These are phyloP conservation scores for Ophonus ardosiacus DNA, from an alignment of 2,888 invertebrate genomes.

Conservation along the genomic window DNA sequence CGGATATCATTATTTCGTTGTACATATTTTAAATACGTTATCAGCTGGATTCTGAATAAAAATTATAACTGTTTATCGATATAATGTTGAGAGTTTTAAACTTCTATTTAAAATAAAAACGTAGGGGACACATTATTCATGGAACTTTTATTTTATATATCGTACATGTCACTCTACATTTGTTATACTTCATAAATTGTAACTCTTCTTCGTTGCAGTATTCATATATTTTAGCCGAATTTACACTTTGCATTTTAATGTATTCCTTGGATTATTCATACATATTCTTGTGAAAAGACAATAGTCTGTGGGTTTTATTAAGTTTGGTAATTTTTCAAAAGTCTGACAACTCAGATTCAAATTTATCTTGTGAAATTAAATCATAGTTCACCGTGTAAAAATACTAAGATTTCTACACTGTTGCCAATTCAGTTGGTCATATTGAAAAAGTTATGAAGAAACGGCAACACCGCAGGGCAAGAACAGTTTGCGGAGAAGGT, in stretches of 20 bases:
- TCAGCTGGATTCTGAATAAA: conserved; percentile 64
- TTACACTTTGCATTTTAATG: not conserved
- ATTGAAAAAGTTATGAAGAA: no score
- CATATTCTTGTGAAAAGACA: not conserved
- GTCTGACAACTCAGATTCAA: no score
- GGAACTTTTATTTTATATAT: not conserved
- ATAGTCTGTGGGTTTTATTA: not conserved
- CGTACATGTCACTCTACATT: conserved; percentile 5
- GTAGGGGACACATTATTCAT: conserved; percentile 23
- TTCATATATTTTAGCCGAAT: not conserved
- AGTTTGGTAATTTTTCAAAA: not conserved
- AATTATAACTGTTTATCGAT: conserved; percentile 58
- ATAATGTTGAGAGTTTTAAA: conserved; percentile 46
- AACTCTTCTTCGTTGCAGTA: not conserved
- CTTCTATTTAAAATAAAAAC: conserved; percentile 37
- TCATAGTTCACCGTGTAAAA: no score
- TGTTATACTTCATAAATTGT: conserved; percentile 1
- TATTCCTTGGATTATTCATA: not conserved
- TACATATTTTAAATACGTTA: conserved; percentile 62
- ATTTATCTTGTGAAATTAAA: no score
- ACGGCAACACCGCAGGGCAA: no score
- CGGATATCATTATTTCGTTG: conserved; percentile 54
- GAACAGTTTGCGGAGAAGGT: no score
- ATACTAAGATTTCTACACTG: no score
- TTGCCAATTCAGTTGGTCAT: no score